Conservation (phyloP, 1,140 invertebrate species). For the Drosophila athabasca region DNA sequence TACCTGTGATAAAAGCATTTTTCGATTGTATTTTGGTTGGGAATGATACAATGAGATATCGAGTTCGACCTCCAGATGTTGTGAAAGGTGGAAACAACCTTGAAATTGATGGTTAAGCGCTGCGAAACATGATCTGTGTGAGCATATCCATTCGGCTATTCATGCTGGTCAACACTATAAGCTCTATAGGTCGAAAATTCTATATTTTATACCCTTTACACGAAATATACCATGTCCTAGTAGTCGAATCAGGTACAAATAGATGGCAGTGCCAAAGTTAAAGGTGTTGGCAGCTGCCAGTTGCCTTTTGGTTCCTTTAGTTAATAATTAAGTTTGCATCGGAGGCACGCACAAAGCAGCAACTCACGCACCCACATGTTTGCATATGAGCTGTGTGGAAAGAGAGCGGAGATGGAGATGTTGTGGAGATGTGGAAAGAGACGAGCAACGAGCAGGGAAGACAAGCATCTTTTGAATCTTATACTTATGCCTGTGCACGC, state of each 20-base stretch:
- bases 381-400: background rate
- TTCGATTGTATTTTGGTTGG: too few relatives aligned
- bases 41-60: too few relatives aligned
- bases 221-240: too few relatives aligned
- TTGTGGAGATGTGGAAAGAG: background rate
- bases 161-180: too few relatives aligned
- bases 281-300: conserved; percentile 55
- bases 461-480: conserved; percentile 43
- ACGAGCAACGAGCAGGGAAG: background rate
- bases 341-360: conserved; percentile 63
- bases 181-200: too few relatives aligned
- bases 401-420: background rate
- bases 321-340: conserved; percentile 81
- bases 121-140: too few relatives aligned
- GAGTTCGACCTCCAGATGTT: background rate
- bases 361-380: conserved; percentile 27
- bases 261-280: conserved; percentile 28
- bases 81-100: too few relatives aligned
- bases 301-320: conserved; percentile 59
- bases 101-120: too few relatives aligned
- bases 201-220: too few relatives aligned
- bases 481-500: conserved; percentile 64
- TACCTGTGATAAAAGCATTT: too few relatives aligned
- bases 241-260: too few relatives aligned
- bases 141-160: too few relatives aligned